Evolutionary conservation across 2,113 vertebrate genomes (phyloP), one percentile per base, ranked within the genome.

Genomic region (Balaeniceps rex): DNA sequence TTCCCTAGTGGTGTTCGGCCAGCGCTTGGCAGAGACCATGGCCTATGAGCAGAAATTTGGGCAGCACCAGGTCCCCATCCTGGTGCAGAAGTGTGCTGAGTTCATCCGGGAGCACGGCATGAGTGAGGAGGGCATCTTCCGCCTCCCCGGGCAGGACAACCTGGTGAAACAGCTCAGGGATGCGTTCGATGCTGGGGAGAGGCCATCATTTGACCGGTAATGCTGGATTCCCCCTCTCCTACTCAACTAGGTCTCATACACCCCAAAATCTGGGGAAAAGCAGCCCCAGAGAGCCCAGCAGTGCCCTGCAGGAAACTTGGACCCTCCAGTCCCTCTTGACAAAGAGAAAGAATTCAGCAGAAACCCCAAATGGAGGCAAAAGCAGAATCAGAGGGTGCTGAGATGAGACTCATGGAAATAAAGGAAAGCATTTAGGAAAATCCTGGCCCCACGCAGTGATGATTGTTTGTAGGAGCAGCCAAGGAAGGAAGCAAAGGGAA

Each of bases 81-180:
- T 99, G 93, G 98, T 99, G 95, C 99, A 99, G 98, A 99, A 99
- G 80, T 99, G 99, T 19, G 97, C 98, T 0, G 99, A 99, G 95
- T 99, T 99, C 97, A 99, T 99, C 94, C 97, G 94, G 38, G 98
- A 99, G 63, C 98, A 99, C 0, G 99, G 99, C 1, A 65, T 99
- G 94, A 95, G 84, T 0, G 99, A 99, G 96, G 99, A 99, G 94
- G 99, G 99, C 10, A 99, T 99, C 95, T 99, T 99, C 96, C 99
- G 99, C 14, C 99, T 99, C 11, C 99, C 99, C 0, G 99, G 99
- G 28, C 99, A 99, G 92, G 99, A 99, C 97, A 99, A 99, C 79
- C 97, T 99, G 38, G 99, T 99, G 69, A 99, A 99, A 82, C 98
- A 99, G 96, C 99, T 99, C 97, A 97, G 99, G 89, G 99, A 99